phyloP scores from a whole-genome alignment of 1,140 invertebrate species.

The Pseudomyrmex sp. region DNA sequence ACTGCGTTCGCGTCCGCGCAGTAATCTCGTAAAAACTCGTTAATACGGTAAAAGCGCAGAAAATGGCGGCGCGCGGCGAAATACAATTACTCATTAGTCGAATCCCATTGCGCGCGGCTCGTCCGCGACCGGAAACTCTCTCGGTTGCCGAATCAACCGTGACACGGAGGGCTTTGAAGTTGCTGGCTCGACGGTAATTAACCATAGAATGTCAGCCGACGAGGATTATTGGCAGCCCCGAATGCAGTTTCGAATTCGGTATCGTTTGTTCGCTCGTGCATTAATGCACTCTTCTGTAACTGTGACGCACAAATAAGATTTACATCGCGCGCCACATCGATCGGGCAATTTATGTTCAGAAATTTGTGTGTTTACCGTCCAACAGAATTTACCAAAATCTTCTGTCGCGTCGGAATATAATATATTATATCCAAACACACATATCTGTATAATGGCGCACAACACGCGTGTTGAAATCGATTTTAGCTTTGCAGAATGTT shows the following conservation, averaged over 20 bases:
- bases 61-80: slow-evolving; percentile 56
- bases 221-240: slow-evolving; percentile 40
- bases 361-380: slow-evolving; percentile 7
- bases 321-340: slow-evolving; percentile 27
- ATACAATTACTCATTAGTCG: slow-evolving; percentile 67
- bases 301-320: slow-evolving; percentile 50
- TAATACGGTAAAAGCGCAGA: slow-evolving; percentile 62
- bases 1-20: slow-evolving; percentile 33
- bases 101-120: slow-evolving; percentile 56
- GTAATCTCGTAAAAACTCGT: slow-evolving; percentile 63
- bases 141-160: slow-evolving; percentile 53
- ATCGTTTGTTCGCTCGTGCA: slow-evolving; percentile 44
- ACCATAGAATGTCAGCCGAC: slow-evolving; percentile 44
- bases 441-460: not conserved
- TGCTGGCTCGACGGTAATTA: slow-evolving; percentile 47
- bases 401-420: not conserved
- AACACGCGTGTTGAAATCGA: slow-evolving; percentile 57
- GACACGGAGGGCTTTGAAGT: slow-evolving; percentile 50
- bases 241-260: slow-evolving; percentile 26
- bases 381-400: not conserved
- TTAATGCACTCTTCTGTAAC: slow-evolving; percentile 34
- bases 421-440: no score
- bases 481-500: slow-evolving; percentile 64
- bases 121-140: slow-evolving; percentile 47
- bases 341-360: slow-evolving; percentile 4